These are phyloP conservation scores for Eilema sororculum DNA, from an alignment of 2,888 invertebrate genomes.

Conservation along the genomic window DNA sequence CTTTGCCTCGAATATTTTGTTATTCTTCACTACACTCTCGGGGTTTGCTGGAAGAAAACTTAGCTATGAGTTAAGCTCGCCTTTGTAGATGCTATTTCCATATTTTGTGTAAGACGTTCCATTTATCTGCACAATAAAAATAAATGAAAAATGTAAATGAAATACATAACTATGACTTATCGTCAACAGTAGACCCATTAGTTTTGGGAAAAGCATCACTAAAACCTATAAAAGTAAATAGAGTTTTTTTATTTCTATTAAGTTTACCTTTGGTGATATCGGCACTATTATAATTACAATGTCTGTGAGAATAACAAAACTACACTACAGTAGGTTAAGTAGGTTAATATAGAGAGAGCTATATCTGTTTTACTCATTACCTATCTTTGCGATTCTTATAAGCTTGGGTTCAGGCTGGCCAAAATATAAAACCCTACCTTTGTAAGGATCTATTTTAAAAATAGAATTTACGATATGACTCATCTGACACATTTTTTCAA, in stretches of 20 bases:
- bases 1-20: neutral
- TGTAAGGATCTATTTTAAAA: neutral
- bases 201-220: too few relatives aligned
- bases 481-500: neutral
- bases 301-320: too few relatives aligned
- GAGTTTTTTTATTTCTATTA: too few relatives aligned
- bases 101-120: neutral
- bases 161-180: neutral
- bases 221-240: too few relatives aligned
- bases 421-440: neutral
- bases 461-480: neutral
- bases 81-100: neutral
- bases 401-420: neutral
- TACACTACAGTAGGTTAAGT: too few relatives aligned
- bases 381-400: too few relatives aligned
- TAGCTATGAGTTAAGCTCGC: slow-evolving; percentile 1
- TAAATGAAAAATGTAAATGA: neutral
- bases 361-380: too few relatives aligned
- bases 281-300: too few relatives aligned
- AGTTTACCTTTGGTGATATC: too few relatives aligned
- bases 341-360: too few relatives aligned
- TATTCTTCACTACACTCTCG: slow-evolving; percentile 1
- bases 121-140: slow-evolving; percentile 3
- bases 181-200: too few relatives aligned
- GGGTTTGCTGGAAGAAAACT: slow-evolving; percentile 1